Evolutionary conservation across 2,797 vertebrate species (phyloP), one percentile per base, ranked within the genome.

Genomic region (Coreius guichenoti): DNA sequence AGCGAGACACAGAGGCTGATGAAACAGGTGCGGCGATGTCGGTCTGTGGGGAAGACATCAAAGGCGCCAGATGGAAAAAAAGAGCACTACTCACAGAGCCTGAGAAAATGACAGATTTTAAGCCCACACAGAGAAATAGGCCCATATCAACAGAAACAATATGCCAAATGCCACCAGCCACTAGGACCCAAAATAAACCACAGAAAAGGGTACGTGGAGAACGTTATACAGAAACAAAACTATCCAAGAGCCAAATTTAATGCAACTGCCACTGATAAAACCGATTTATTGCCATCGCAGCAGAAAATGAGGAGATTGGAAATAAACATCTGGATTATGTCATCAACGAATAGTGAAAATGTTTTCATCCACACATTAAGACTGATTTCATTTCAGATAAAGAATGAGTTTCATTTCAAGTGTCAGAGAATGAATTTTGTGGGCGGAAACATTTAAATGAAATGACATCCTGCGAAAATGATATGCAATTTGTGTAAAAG

Each of bases 1-100:
- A 86, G 61, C 1, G 47, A 80, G 58, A 77, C 74, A 65, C 75
- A 39, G 80, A 83, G 39, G 67, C 80, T 78, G 69, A 86, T 85
- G 80, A 88, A 86, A 83, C 54, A 63, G 29, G 76, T 72, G 72
- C 3, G 12, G n/a, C 26, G 31, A 56, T 80, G 43, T 29, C 21
- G 4, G 12, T 61, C 65, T 81, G 82, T 84, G 51, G 16, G 11
- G 86, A 78, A 72, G 33, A 87, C 82, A 82, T 87, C 80, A 85
- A 87, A 87, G 83, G 73, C 5, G 19, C 39, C 70, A 80, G 54
- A 61, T 13, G 54, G 43, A 3, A 26, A 31, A 63, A 76, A 56
- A 76, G 14, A 80, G 47, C 14, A 63, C 56, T 31, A 39, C 33
- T 82, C 67, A 56, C 16, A 86, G 68, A 74, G 84, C 36, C 58